phyloP scores from a whole-genome alignment of 2,113 vertebrate genomes.

The Pao palembangensis region DNA sequence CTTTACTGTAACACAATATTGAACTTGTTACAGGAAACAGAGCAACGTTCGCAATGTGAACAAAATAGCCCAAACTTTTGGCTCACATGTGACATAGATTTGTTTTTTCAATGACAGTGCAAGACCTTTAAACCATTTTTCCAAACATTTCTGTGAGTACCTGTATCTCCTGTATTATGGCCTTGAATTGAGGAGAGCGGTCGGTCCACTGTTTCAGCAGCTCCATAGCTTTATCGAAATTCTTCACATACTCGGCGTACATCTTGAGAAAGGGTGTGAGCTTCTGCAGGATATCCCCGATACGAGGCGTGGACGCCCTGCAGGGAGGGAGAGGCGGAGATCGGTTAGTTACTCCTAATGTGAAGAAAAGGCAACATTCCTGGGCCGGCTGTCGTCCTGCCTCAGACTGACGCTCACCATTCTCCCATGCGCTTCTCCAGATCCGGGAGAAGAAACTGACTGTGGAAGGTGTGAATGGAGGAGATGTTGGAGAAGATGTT shows the following conservation, averaged over 20 bases:
- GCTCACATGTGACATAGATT: not conserved
- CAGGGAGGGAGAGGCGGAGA: not conserved
- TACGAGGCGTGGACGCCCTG: conserved; percentile 81
- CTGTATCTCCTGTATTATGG: conserved; percentile 91
- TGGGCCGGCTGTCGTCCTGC: not conserved
- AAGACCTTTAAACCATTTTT: not conserved
- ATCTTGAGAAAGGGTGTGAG: conserved; percentile 97
- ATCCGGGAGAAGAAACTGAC: conserved; percentile 92
- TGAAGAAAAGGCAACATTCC: not conserved
- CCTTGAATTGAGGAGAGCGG: conserved; percentile 88
- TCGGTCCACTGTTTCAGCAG: conserved; percentile 91
- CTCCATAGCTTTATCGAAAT: conserved; percentile 95
- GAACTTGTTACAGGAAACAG: too few species aligned
- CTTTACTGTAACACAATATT: too few species aligned
- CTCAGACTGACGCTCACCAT: conserved; percentile 80
- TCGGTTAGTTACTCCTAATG: not conserved
- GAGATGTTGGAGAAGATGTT: conserved; percentile 98
- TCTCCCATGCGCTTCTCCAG: conserved; percentile 96
- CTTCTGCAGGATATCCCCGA: conserved; percentile 96
- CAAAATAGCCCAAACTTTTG: too few species aligned
- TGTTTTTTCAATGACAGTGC: too few species aligned
- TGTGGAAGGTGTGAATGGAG: conserved; percentile 92
- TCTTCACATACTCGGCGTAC: conserved; percentile 96
- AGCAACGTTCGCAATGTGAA: too few species aligned
- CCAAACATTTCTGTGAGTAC: conserved; percentile 56